A percentile compares a stretch with the other conserved stretches of the same genome.
Evolutionary conservation across 2,888 invertebrate genomes (phyloP).

Genomic region (Mesochorus sp.): DNA sequence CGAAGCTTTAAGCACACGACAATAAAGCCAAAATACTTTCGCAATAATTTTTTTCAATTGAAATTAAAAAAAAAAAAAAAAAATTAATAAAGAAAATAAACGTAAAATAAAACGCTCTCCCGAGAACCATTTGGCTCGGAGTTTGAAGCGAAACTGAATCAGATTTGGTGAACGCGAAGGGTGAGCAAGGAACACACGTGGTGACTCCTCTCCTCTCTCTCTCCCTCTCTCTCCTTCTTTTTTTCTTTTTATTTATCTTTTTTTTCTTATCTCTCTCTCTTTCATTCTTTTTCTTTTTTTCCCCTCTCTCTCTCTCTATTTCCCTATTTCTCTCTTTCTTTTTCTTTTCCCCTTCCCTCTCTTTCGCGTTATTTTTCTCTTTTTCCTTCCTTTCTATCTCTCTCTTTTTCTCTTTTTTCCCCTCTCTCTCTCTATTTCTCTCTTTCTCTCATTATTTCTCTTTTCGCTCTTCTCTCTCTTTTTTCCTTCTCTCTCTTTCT

Average conservation of each 20-base stretch:
- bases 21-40: not conserved
- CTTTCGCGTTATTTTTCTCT: conserved; percentile 6
- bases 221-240: not conserved
- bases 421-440: not conserved
- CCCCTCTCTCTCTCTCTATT: too few species aligned
- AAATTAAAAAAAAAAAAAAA: not conserved
- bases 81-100: not conserved
- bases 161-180: conserved; percentile 53
- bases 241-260: not conserved
- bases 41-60: not conserved
- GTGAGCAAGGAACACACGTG: conserved; percentile 61
- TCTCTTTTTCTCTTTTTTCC: not conserved
- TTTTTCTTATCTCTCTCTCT: too few species aligned
- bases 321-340: too few species aligned
- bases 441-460: not conserved
- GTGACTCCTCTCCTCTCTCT: conserved; percentile 42
- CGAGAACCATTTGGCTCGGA: conserved; percentile 52
- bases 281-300: too few species aligned
- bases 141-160: conserved; percentile 65
- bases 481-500: not conserved
- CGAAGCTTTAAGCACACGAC: not conserved
- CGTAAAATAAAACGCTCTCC: not conserved
- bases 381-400: not conserved
- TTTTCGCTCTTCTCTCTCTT: not conserved
- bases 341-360: conserved; percentile 8